Evolutionary conservation across 53 echinoderm and acorn worm genomes (phyloP).

Genomic region (Holothuria leucospilota): DNA sequence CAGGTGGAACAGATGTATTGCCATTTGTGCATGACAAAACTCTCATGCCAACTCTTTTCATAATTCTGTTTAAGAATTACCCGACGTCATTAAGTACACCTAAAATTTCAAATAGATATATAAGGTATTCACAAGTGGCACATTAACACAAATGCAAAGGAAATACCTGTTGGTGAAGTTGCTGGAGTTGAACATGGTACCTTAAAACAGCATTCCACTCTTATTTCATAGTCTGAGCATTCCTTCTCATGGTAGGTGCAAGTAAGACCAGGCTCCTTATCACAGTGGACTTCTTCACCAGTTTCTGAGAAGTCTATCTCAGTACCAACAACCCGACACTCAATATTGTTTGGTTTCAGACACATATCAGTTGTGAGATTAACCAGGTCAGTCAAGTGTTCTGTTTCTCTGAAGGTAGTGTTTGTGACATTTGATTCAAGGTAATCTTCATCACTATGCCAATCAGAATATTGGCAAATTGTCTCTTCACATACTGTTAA

Average conservation of each 20-base stretch:
- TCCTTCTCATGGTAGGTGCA: background rate
- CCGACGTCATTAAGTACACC: no score
- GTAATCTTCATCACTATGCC: conserved; percentile 16
- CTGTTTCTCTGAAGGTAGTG: conserved; percentile 38
- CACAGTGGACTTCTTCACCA: conserved; percentile 33
- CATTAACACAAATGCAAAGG: background rate
- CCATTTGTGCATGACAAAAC: no score
- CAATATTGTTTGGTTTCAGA: conserved; percentile 29
- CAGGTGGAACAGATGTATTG: no score
- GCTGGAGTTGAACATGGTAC: background rate
- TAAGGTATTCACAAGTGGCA: no score
- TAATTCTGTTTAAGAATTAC: no score
- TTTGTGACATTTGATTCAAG: background rate
- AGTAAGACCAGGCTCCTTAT: background rate
- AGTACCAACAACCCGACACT: conserved; percentile 29
- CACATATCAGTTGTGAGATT: conserved; percentile 46
- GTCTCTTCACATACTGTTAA: no score
- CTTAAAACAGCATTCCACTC: conserved; percentile 12
- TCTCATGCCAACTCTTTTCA: no score
- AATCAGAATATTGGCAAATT: background rate
- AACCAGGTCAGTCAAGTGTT: conserved; percentile 49
- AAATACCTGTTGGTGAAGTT: background rate
- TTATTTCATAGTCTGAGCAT: conserved; percentile 35
- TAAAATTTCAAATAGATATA: no score
- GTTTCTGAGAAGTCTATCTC: background rate